Evolutionary conservation across 2,113 vertebrate species (phyloP).

Genomic region (Sander vitreus): DNA sequence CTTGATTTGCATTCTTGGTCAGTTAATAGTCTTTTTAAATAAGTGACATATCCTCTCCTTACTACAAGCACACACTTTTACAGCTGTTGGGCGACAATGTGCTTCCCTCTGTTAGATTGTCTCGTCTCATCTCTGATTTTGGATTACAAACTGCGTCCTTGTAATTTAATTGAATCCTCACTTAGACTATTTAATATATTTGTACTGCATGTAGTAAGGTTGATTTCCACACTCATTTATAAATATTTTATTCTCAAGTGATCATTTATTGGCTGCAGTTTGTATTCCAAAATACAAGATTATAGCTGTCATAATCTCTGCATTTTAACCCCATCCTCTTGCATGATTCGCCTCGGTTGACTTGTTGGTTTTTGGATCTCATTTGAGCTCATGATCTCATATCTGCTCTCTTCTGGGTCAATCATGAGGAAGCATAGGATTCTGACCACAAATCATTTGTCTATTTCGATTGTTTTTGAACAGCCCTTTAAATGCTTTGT

Average conservation of each 20-base stretch:
- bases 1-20: background rate
- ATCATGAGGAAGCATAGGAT: no score
- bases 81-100: background rate
- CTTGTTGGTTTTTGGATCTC: background rate
- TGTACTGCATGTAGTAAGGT: background rate
- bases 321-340: background rate
- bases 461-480: background rate
- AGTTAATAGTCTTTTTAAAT: background rate
- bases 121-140: background rate
- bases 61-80: background rate
- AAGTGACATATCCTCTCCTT: background rate
- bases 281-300: conserved; percentile 24
- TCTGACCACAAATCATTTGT: background rate
- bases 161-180: background rate
- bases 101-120: background rate
- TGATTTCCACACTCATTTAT: conserved; percentile 1
- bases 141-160: background rate
- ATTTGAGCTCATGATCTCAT: conserved; percentile 5
- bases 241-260: background rate
- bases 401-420: background rate
- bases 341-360: background rate
- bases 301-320: conserved; percentile 37
- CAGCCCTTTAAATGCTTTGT: background rate
- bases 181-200: background rate
- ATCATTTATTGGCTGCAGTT: conserved; percentile 8